Base-by-base conservation (phyloP, 35 echinoderm and acorn worm species). In the Apostichopus parvimensis region DNA sequence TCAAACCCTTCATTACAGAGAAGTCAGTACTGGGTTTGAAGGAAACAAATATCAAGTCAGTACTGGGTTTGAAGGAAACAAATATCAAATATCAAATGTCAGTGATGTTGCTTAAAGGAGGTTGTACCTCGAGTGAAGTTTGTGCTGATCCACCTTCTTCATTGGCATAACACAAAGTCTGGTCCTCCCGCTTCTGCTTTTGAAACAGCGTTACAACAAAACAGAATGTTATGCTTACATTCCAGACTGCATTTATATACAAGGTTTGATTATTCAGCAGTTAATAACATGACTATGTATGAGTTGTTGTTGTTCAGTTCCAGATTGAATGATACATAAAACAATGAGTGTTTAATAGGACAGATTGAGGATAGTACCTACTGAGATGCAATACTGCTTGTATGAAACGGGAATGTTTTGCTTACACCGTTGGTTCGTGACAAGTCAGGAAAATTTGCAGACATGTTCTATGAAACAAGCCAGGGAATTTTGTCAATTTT, bases 21-120 rank as follows among this genome's bases (percentile, higher is more conserved):
- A 79, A 99, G 92, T 75, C 97, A 99, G 89, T 99, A 99, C 93
- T 99, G 97, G 97, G 97, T 99, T 13, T 99, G 87, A 88, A 80
- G 77, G 4, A 57, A 26, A 5, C 71, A 7, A 7, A 18, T n/a
- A 45, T 45, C 34, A 45, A 0, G 3, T n/a, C n/a, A n/a, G n/a
- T n/a, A n/a, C n/a, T n/a, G n/a, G n/a, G n/a, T n/a, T n/a, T n/a
- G n/a, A n/a, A n/a, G n/a, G n/a, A n/a, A n/a, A n/a, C n/a, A n/a
- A n/a, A n/a, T n/a, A n/a, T n/a, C n/a, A n/a, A n/a, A n/a, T n/a
- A n/a, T n/a, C n/a, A n/a, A n/a, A n/a, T 1, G 17, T 22, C 71
- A 75, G 6, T 20, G 17, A 18, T 75, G 0, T 75, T 20, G 6
- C 71, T 22, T 20, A 75, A 75, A 20, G 14, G 7, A 18, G 71